Evolutionary conservation across 2,888 invertebrate genomes (phyloP), one percentile per base, ranked within the genome.

Genomic region (Apodemia zela): DNA sequence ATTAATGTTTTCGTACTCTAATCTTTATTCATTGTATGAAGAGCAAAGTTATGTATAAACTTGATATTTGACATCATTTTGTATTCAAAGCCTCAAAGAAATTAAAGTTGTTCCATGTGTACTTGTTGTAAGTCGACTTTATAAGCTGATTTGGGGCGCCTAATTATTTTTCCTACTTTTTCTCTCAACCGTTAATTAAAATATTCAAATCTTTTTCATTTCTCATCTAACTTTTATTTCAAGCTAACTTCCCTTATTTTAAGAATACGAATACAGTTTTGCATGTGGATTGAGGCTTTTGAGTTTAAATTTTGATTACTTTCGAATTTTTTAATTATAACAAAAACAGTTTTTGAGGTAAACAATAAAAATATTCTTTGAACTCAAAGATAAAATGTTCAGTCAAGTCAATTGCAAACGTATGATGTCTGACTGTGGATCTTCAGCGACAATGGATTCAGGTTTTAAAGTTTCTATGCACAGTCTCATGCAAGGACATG

Each of bases 221-320:
- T 67, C 69, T 72, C 72, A 72, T 68, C 74, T 77, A 75, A 78
- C 79, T 81, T 82, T 81, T 80, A 76, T 83, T 78, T 76, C 75
- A 75, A 75, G 73, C 77, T 75, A 80, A 82, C 73, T 79, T 82
- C 75, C 63, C 69, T 66, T 72, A 71, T 79, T 77, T 68, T 13
- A 68, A 74, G 80, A 79, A 80, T 73, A 75, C 72, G 74, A 78
- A 74, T 47, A 61, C 45, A 45, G 42, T 62, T 84, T 84, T 83
- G 79, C 81, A 82, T 86, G 82, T 87, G 82, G 80, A 81, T 80
- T 73, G 76, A 76, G 75, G 74, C 78, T 78, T 79, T 82, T 81
- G 84, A 84, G 80, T 86, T 85, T 85, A 84, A 87, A 85, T 83
- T 87, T 87, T 87, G 85, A 89, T 88, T 89, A 84, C 82, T 80